Evolutionary conservation across 1,140 invertebrate species (phyloP).

Genomic region (Melipona quadrifasciata): DNA sequence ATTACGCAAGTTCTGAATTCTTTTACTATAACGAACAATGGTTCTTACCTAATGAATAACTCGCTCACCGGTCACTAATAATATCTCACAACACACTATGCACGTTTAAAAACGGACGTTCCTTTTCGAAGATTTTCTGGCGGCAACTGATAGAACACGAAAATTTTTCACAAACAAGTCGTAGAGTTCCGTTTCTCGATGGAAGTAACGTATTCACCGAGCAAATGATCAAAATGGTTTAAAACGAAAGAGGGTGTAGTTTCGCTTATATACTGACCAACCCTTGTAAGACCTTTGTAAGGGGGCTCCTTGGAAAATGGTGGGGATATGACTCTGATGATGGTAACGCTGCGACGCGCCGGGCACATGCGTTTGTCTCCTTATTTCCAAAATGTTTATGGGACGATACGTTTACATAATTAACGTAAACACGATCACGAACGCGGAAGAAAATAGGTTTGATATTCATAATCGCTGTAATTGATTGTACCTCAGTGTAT

Average conservation of each 20-base stretch:
- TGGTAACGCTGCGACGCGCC: conserved; percentile 20
- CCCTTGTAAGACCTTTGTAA: conserved; percentile 59
- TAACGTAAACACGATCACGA: not conserved
- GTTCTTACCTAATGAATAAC: conserved; percentile 62
- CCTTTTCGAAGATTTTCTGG: not conserved
- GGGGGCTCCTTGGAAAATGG: conserved; percentile 51
- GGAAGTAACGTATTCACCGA: not conserved
- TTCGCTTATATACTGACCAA: conserved; percentile 67
- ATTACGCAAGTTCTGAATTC: conserved; percentile 2
- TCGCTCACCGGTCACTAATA: conserved; percentile 46
- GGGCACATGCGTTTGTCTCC: conserved; percentile 54
- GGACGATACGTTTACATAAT: conserved; percentile 18
- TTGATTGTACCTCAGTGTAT: not conserved
- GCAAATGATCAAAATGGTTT: conserved; percentile 41
- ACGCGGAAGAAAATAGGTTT: not conserved
- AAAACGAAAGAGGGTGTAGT: conserved; percentile 47
- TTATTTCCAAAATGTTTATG: conserved; percentile 50
- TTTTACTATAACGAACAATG: not conserved
- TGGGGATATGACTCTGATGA: conserved; percentile 52
- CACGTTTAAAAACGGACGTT: not conserved
- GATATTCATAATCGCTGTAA: not conserved
- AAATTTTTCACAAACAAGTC: not conserved
- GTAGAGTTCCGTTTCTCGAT: not conserved
- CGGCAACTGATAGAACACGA: no score
- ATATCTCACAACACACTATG: conserved; percentile 61